Base-by-base conservation (phyloP, 2,888 invertebrate genomes). In the Ametastegia equiseti region DNA sequence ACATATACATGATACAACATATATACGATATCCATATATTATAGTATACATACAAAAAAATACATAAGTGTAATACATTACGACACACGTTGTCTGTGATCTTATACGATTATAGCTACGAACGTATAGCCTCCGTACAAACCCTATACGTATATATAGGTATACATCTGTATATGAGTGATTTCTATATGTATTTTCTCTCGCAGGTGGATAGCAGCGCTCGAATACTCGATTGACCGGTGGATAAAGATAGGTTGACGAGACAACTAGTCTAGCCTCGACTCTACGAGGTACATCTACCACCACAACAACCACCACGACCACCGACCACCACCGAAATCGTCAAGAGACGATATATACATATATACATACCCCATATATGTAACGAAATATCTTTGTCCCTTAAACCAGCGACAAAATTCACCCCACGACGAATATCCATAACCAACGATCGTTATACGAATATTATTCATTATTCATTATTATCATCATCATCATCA, bases 181-280 rank as follows among this genome's bases (percentile, higher is more conserved):
- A 75, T 78, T 78, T 27, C n/a, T 33, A 19, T 75, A 54, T 42
- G 42, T 83, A 85, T 79, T 86, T 85, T 88, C 87, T 82, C 86
- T 94, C 93, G 27, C 92, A 98, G 98, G 88, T 98, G 98, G 98
- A 94, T 98, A 92, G 97, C 98, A 83, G 98, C 98, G 83, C 92
- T 98, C 90, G 98, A 98, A 92, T 98, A 97, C 91, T 98, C 98
- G 82, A 98, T 98, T 92, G 98, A 98, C 92, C 94, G 97, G 87
- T 98, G 98, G 96, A 95, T 97, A 93, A 96, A 96, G 92, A 95
- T 96, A 87, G 94, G 95, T 93, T 94, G 94, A 94, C 85, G 81
- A 75, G 79, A 83, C 88, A 85, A 82, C 80, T 78, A 39, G 78
- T 78, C 78, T 60, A 78, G 57, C 82, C 80, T 81, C 13, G n/a